These are phyloP conservation scores for Rallus crepitans DNA, from an alignment of 2,797 vertebrate species.

Conservation along the genomic window DNA sequence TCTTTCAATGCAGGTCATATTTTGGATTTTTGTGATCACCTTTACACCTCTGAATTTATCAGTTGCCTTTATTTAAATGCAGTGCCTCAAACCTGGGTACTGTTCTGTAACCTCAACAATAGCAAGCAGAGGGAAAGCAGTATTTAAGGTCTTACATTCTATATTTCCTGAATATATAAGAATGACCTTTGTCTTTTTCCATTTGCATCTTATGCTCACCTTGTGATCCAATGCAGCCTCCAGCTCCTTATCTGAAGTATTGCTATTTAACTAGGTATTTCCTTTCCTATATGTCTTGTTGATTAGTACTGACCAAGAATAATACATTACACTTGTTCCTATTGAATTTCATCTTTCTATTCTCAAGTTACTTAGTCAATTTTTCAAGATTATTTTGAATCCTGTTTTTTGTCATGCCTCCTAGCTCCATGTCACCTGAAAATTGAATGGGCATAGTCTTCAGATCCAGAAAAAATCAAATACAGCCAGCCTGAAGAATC, in stretches of 20 bases:
- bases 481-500: background rate
- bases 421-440: background rate
- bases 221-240: background rate
- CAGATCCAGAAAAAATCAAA: background rate
- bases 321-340: background rate
- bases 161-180: background rate
- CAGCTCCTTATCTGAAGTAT: background rate
- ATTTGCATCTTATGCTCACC: background rate
- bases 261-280: background rate
- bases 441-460: background rate
- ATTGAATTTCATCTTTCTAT: background rate
- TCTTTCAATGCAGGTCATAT: background rate
- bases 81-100: background rate
- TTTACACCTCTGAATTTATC: background rate
- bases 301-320: background rate
- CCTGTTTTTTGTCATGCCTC: background rate
- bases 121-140: background rate
- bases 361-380: background rate
- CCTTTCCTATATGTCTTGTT: background rate
- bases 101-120: background rate
- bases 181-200: background rate
- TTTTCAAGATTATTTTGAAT: background rate
- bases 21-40: background rate
- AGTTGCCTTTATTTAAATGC: background rate
- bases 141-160: background rate